A percentile compares a stretch with the other conserved stretches of the same genome.
phyloP scores from a whole-genome alignment of 1,140 invertebrate species.

The Pantala flavescens region DNA sequence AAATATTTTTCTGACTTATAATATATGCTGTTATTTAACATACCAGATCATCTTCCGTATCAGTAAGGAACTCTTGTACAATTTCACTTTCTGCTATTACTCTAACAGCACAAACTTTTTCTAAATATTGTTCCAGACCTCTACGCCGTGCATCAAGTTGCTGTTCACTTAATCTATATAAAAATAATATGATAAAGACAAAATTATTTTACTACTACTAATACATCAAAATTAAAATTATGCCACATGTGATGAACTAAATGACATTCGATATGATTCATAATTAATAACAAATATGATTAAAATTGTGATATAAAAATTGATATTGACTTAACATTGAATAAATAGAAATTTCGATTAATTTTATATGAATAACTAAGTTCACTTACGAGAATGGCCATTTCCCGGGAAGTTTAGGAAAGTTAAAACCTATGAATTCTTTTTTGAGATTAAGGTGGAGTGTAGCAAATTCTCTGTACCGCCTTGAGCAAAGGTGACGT shows the following conservation, averaged over 20 bases:
- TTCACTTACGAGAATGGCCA: conserved; percentile 81
- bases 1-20: too few relatives aligned
- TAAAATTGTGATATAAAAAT: too few relatives aligned
- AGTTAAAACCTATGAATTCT: conserved; percentile 94
- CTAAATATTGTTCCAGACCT: conserved; percentile 93
- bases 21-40: too few relatives aligned
- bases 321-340: too few relatives aligned
- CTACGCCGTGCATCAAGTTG: conserved; percentile 87
- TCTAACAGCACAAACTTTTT: conserved; percentile 94
- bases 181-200: conserved; percentile 16
- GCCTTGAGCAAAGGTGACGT: conserved; percentile 85
- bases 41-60: conserved; percentile 70
- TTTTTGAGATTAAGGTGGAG: conserved; percentile 84
- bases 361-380: background rate
- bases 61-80: conserved; percentile 94
- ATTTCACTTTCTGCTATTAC: conserved; percentile 96
- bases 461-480: conserved; percentile 91
- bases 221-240: background rate
- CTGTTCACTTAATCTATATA: conserved; percentile 72
- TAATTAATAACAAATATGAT: too few relatives aligned
- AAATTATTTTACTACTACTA: background rate
- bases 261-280: too few relatives aligned
- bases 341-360: too few relatives aligned
- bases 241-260: background rate
- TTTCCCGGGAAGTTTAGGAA: conserved; percentile 96